Percentiles rank a stretch among this genome's conserved stretches.
These are phyloP conservation scores for Eulemur albifrons DNA, from an alignment of 2,797 vertebrate species.

Conservation along the genomic window DNA sequence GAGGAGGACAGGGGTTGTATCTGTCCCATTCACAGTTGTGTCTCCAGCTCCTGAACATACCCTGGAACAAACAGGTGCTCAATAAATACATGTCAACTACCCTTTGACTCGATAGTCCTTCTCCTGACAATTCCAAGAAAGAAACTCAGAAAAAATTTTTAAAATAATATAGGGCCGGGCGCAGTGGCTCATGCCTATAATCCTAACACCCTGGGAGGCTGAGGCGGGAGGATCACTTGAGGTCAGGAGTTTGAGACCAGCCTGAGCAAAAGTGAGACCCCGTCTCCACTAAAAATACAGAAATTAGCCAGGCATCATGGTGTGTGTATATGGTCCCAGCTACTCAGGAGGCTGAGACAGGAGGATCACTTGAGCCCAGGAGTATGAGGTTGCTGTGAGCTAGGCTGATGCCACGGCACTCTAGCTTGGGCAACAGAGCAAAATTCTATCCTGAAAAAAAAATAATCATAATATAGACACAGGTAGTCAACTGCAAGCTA, in stretches of 20 bases:
- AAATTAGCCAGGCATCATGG: neutral
- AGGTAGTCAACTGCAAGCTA: neutral
- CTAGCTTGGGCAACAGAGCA: neutral
- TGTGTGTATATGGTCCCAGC: neutral
- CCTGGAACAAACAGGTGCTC: neutral
- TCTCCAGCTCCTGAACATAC: neutral
- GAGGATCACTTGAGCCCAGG: neutral
- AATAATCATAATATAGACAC: neutral
- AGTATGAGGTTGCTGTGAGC: neutral
- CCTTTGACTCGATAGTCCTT: neutral
- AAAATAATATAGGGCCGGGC: no score
- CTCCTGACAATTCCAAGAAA: neutral
- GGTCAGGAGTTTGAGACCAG: neutral
- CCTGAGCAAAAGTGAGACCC: no score
- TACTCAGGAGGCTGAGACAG: neutral
- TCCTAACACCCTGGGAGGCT: no score
- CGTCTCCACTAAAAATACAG: no score
- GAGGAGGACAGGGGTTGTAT: neutral
- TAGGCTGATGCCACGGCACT: neutral
- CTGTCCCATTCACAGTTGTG: neutral
- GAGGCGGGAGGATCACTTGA: no score
- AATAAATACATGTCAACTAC: neutral
- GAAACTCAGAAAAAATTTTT: neutral
- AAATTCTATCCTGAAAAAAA: neutral
- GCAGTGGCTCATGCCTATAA: neutral